Evolutionary conservation across 2,113 vertebrate genomes (phyloP).

Genomic region (Caranx ignobilis): DNA sequence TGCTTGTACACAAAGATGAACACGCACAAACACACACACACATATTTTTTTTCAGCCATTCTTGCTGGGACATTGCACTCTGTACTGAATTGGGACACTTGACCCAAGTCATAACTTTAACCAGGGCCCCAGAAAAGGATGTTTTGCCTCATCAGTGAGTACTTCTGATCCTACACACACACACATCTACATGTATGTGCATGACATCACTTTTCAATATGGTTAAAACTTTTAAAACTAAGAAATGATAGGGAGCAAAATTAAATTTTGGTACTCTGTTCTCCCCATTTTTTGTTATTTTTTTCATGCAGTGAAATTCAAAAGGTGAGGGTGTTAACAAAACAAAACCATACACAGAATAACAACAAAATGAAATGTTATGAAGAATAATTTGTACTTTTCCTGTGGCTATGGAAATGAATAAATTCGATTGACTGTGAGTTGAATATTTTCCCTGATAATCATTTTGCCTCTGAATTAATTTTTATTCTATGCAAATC

Average conservation of each 20-base stretch:
- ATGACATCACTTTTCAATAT: not conserved
- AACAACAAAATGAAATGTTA: constrained; percentile 54
- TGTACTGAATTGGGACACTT: not conserved
- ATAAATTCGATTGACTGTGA: constrained; percentile 33
- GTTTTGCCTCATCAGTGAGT: not conserved
- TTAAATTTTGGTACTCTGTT: constrained; percentile 23
- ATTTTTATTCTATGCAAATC: constrained; percentile 63
- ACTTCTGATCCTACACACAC: not conserved
- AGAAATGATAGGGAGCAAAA: constrained; percentile 13
- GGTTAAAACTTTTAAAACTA: constrained; percentile 17
- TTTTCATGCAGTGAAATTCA: constrained; percentile 55
- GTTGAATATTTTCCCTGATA: constrained; percentile 54
- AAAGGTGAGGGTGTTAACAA: constrained; percentile 52
- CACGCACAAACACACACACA: not conserved
- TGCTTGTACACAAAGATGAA: not conserved
- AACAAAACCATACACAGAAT: constrained; percentile 52
- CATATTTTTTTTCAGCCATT: not conserved
- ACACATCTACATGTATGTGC: not conserved
- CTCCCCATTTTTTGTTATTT: constrained; percentile 34
- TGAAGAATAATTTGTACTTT: constrained; percentile 58
- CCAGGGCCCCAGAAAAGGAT: not conserved
- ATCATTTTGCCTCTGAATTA: constrained; percentile 44
- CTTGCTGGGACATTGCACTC: not conserved
- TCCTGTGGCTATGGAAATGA: constrained; percentile 46
- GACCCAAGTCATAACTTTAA: not conserved